Evolutionary conservation across 2,888 invertebrate species (phyloP).

Genomic region (Apamea sordens): DNA sequence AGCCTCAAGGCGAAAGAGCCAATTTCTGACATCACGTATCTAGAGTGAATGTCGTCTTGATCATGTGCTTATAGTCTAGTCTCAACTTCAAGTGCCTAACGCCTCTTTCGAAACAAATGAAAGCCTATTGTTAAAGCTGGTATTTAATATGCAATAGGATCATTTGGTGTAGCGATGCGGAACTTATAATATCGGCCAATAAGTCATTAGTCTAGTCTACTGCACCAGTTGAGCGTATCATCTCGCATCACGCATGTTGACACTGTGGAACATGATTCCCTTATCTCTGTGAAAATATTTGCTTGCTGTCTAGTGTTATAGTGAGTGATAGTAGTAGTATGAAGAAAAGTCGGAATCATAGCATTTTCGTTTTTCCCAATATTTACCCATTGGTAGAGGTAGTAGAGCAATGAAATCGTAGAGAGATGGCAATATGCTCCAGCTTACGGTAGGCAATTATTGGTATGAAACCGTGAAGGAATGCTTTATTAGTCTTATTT

Average conservation of each 20-base stretch:
- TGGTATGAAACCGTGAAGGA: neutral
- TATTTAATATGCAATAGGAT: neutral
- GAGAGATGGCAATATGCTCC: neutral
- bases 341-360: neutral
- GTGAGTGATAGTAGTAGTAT: neutral
- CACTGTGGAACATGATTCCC: constrained; percentile 21
- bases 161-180: neutral
- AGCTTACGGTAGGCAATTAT: neutral
- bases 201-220: constrained; percentile 34
- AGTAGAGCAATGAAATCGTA: neutral
- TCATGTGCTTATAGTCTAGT: neutral
- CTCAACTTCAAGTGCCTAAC: neutral
- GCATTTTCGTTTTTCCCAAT: neutral
- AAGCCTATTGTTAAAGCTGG: neutral
- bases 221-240: constrained; percentile 34
- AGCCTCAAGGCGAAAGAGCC: neutral
- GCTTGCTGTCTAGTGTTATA: constrained; percentile 5
- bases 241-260: constrained; percentile 27
- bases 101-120: neutral
- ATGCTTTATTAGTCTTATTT: neutral
- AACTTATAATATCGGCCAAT: constrained; percentile 15
- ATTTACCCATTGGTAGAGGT: neutral
- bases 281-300: constrained; percentile 46
- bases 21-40: neutral
- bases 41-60: neutral